These are phyloP conservation scores for Anaspis maculata DNA, from an alignment of 2,888 invertebrate genomes.

Conservation along the genomic window DNA sequence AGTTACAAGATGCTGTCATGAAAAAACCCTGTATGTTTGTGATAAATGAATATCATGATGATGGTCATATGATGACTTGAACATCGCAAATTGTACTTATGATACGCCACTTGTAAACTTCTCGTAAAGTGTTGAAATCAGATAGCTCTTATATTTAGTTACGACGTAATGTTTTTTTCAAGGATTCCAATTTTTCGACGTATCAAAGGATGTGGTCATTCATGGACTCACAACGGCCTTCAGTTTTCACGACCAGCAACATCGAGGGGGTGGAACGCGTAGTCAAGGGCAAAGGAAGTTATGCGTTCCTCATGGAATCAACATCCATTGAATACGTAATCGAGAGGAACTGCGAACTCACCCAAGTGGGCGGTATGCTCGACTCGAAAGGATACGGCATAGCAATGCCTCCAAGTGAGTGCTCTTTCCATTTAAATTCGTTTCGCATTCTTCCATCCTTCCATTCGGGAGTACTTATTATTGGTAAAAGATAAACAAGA, in stretches of 20 bases:
- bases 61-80: too few species aligned
- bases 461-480: too few species aligned
- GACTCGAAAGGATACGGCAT: conserved; percentile 96
- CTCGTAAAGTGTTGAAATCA: too few species aligned
- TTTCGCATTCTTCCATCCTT: background rate
- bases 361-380: conserved; percentile 84
- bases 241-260: conserved; percentile 79
- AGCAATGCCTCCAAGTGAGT: conserved; percentile 84
- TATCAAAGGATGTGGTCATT: conserved; percentile 95
- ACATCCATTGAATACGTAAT: conserved; percentile 93
- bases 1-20: too few species aligned
- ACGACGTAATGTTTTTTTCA: too few species aligned
- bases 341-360: conserved; percentile 82
- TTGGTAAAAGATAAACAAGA: too few species aligned
- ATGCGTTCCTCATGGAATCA: conserved; percentile 97
- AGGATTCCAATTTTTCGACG: conserved; percentile 90
- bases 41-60: too few species aligned
- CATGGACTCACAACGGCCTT: conserved; percentile 83
- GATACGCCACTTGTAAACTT: too few species aligned
- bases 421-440: background rate
- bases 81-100: too few species aligned
- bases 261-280: conserved; percentile 88
- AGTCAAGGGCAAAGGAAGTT: conserved; percentile 72
- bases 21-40: too few species aligned
- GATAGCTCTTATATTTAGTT: too few species aligned